Evolutionary conservation across 1,140 invertebrate genomes (phyloP), one percentile per base, ranked within the genome.

Genomic region (Papilio helenus): DNA sequence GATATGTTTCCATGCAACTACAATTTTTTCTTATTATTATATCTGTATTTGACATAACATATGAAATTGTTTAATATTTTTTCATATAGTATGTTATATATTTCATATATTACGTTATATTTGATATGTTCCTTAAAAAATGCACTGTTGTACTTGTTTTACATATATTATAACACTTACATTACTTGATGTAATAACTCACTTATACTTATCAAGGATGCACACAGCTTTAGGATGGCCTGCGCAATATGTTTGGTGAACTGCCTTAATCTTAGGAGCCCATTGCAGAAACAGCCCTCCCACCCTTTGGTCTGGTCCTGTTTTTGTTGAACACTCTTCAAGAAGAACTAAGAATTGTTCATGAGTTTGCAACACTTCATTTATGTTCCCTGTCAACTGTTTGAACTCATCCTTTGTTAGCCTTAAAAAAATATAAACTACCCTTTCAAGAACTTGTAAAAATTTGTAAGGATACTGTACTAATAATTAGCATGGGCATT

Each of bases 221-320:
- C 97, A 97, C 51, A 99, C 98, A 87, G 98, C 98, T 90, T 96
- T 96, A 0, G 99, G 99, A 96, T 99, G 99, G 85, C 97, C 97
- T 80, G 96, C 96, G 95, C 99, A 99, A 91, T 99, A 99, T 18
- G 95, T 95, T 83, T 97, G 96, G 94, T 99, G 98, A 29, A 99
- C 96, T 81, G 96, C 94, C 94, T 99, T 99, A 76, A 99, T 95
- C 88, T 96, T 96, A 20, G 98, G 96, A 10, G 99, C 99, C 91
- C 97, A 96, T 71, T 97, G 97, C 58, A 99, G 93, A 90, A 99
- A 99, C 1, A 99, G 94, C 87, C 98, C 98, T 8, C 99, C 99
- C 79, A 99, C 97, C 89, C 98, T 96, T 89, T 98, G 97, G 81
- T 98, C 97, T 5, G 95, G 92, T 20, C 96, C 95, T 12, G 96